Percentiles rank a stretch among this genome's conserved stretches.
phyloP scores from a whole-genome alignment of 2,113 vertebrate genomes.

The Poeciliopsis occidentalis region DNA sequence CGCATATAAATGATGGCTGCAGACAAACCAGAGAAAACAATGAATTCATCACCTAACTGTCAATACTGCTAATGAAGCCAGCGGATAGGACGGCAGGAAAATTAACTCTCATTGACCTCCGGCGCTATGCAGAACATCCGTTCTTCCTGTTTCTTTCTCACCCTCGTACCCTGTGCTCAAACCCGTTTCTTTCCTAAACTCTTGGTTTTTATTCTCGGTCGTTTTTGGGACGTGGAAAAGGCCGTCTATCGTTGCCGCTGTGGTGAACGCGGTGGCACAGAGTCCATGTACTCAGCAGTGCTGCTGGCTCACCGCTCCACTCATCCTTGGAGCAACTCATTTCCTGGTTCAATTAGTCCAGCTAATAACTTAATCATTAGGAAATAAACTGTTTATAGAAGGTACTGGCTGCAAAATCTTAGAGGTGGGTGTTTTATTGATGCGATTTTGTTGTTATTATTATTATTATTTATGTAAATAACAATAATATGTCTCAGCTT shows the following conservation, averaged over 20 bases:
- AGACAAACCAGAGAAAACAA: conserved; percentile 74
- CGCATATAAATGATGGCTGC: conserved; percentile 59
- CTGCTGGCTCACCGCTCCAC: conserved; percentile 28
- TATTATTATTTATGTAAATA: not conserved
- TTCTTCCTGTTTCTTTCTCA: not conserved
- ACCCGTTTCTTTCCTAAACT: not conserved
- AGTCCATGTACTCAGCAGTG: conserved; percentile 47
- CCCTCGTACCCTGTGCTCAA: not conserved
- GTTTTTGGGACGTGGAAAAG: not conserved
- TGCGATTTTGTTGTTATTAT: not conserved
- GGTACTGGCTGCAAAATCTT: conserved; percentile 44
- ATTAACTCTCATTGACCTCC: conserved; percentile 73
- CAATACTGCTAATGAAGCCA: conserved; percentile 79
- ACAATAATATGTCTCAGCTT: not conserved
- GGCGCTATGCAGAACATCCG: conserved; percentile 5
- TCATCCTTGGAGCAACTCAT: conserved; percentile 59
- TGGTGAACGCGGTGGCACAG: conserved; percentile 5
- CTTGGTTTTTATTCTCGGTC: not conserved
- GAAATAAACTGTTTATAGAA: conserved; percentile 59
- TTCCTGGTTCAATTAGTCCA: conserved; percentile 68
- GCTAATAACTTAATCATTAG: conserved; percentile 73
- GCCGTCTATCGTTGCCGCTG: not conserved
- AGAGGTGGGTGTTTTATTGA: conserved; percentile 34
- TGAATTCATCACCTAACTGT: conserved; percentile 77
- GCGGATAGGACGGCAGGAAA: conserved; percentile 73